phyloP scores from a whole-genome alignment of 1,140 invertebrate species.

The Aethina tumida region DNA sequence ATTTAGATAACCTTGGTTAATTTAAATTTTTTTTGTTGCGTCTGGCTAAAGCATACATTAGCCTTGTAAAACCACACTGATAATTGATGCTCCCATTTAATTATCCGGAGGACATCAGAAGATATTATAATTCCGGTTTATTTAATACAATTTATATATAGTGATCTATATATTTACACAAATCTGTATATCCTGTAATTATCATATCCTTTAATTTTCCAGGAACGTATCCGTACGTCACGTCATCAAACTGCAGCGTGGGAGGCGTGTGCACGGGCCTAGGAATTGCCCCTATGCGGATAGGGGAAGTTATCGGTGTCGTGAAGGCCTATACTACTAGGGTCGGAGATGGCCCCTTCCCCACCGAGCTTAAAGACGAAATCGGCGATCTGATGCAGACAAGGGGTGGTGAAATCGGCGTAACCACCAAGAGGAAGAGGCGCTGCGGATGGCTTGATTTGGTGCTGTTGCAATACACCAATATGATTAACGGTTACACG shows the following conservation, averaged over 20 bases:
- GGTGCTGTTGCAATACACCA: conserved; percentile 79
- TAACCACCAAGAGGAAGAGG: conserved; percentile 89
- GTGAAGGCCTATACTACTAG: conserved; percentile 98
- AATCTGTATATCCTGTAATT: no score
- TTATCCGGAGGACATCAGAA: no score
- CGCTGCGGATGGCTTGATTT: conserved; percentile 99
- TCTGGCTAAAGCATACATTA: no score
- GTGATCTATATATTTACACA: no score
- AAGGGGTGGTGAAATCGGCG: conserved; percentile 86
- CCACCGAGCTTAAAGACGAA: conserved; percentile 80
- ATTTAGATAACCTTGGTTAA: no score
- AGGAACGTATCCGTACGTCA: conserved; percentile 98
- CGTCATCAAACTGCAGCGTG: conserved; percentile 97
- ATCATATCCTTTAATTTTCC: no score
- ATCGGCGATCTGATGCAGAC: conserved; percentile 73
- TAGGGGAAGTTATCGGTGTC: conserved; percentile 91
- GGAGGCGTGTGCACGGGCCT: conserved; percentile 97
- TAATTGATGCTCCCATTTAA: no score
- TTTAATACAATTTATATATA: no score
- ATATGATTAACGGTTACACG: conserved; percentile 90
- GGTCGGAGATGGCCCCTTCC: conserved; percentile 96
- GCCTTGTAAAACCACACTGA: no score
- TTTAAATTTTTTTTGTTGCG: no score
- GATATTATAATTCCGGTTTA: no score
- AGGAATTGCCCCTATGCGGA: conserved; percentile 80